These are phyloP conservation scores for Eristalinus aeneus DNA, from an alignment of 2,888 invertebrate species.

Conservation along the genomic window DNA sequence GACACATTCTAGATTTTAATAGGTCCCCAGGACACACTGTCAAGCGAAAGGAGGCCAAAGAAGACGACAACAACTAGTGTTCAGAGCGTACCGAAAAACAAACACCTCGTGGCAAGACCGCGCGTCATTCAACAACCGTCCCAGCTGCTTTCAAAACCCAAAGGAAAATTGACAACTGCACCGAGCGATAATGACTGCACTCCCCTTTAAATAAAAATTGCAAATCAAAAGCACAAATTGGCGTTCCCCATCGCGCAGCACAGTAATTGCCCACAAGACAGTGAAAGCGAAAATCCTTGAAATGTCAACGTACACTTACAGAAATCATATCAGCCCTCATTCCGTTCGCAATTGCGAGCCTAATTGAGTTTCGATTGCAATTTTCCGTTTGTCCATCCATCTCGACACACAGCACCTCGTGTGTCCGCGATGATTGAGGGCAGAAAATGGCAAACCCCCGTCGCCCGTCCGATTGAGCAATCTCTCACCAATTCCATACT, in stretches of 20 bases:
- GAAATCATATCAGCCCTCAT: constrained; percentile 32
- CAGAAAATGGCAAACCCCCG: constrained; percentile 30
- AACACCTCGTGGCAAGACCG: too few species aligned
- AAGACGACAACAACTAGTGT: too few species aligned
- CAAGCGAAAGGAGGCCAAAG: too few species aligned
- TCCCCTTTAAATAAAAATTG: neutral
- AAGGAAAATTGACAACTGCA: neutral
- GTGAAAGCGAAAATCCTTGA: neutral
- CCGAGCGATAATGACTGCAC: neutral
- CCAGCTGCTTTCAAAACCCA: neutral
- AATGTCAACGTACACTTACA: constrained; percentile 6
- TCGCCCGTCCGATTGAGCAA: constrained; percentile 24
- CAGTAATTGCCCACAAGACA: neutral
- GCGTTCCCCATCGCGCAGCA: neutral
- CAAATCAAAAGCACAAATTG: neutral
- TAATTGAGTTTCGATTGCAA: constrained; percentile 65
- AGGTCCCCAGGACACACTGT: too few species aligned
- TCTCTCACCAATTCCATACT: neutral
- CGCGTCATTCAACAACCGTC: neutral
- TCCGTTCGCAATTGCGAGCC: constrained; percentile 12
- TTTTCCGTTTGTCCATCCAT: constrained; percentile 24
- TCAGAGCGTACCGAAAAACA: too few species aligned
- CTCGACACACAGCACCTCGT: constrained; percentile 9
- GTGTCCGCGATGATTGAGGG: constrained; percentile 22
- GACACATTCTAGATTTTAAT: too few species aligned